phyloP scores from a whole-genome alignment of 1,140 invertebrate genomes.

The Tetramorium simillimum region DNA sequence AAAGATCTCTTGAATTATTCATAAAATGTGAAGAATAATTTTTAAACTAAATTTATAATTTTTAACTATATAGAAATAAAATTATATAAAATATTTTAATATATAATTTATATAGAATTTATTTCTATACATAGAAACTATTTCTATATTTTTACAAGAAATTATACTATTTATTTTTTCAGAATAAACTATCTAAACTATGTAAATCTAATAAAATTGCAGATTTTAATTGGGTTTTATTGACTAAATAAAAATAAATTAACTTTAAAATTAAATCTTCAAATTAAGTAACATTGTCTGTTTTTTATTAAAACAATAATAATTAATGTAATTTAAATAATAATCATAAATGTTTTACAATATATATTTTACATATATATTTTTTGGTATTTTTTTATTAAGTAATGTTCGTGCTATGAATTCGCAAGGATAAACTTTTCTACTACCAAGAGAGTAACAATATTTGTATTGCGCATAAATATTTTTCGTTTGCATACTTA shows the following conservation, averaged over 20 bases:
- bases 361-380: neutral
- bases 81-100: neutral
- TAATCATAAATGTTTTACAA: too few relatives aligned
- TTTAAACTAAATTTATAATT: constrained; percentile 8
- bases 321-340: too few relatives aligned
- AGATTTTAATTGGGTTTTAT: neutral
- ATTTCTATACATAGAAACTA: too few relatives aligned
- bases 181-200: neutral
- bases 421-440: neutral
- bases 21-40: neutral
- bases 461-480: neutral
- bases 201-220: neutral
- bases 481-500: neutral
- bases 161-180: neutral
- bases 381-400: neutral
- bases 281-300: neutral
- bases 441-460: neutral
- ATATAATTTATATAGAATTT: neutral
- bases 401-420: neutral
- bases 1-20: neutral
- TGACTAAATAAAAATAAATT: neutral
- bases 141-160: neutral
- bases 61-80: neutral
- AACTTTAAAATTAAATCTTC: neutral
- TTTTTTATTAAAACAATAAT: neutral